phyloP scores from a whole-genome alignment of 2,888 invertebrate genomes.

The Conops quadrifasciatus region DNA sequence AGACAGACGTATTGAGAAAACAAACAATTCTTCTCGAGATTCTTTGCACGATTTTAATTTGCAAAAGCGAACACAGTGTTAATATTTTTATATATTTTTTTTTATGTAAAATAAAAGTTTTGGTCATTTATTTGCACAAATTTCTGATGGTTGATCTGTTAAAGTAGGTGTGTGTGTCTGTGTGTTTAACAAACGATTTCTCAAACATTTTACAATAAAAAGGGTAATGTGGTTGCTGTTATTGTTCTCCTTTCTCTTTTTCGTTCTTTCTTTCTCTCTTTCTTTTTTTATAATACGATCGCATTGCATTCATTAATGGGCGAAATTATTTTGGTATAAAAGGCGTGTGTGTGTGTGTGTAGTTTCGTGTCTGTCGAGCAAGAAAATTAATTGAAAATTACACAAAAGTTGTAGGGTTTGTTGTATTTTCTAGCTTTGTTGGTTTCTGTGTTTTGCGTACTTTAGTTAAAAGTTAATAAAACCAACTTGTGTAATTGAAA shows the following conservation, averaged over 20 bases:
- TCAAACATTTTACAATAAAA: constrained; percentile 11
- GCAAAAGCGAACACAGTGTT: constrained; percentile 20
- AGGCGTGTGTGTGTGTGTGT: constrained; percentile 1
- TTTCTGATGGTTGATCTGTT: constrained; percentile 6
- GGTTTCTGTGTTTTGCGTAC: not conserved
- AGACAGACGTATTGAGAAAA: constrained; percentile 1
- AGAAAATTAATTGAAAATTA: not conserved
- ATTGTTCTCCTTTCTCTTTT: too few species aligned
- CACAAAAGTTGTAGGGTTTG: not conserved
- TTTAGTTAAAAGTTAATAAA: not conserved
- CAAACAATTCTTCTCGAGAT: not conserved
- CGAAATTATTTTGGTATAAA: constrained; percentile 25
- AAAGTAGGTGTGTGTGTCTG: not conserved
- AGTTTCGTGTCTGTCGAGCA: not conserved
- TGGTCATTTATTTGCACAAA: constrained; percentile 33
- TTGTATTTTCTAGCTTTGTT: not conserved
- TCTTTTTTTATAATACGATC: constrained; percentile 5
- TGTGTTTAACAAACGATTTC: not conserved
- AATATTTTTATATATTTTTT: not conserved
- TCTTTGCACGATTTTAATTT: not conserved
- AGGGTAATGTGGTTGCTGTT: not conserved
- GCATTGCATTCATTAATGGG: constrained; percentile 16
- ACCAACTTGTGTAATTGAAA: constrained; percentile 12
- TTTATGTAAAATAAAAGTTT: constrained; percentile 25
- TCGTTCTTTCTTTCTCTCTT: too few species aligned